Conservation (phyloP, 2,113 vertebrate genomes). For the Tragelaphus imberbis region DNA sequence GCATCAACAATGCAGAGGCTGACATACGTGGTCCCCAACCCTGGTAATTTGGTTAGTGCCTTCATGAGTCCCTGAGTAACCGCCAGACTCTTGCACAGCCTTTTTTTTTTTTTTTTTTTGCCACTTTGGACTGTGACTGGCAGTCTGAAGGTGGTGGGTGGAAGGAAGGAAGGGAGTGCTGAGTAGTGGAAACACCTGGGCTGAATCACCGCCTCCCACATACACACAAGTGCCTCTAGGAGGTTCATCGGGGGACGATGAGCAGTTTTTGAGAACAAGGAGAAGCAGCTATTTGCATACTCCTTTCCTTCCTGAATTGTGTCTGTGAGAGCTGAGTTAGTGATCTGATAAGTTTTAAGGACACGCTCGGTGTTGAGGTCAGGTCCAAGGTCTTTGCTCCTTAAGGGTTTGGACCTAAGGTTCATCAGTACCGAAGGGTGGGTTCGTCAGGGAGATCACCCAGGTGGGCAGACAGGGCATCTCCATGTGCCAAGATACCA, state of each 20-base stretch:
- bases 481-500: rapidly evolving
- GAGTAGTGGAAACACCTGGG: not conserved
- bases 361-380: not conserved
- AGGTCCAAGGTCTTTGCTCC: not conserved
- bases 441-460: not conserved
- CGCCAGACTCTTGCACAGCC: not conserved
- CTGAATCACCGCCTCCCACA: not conserved
- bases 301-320: slow-evolving; percentile 8
- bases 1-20: rapidly evolving
- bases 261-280: not conserved
- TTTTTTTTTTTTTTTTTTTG: not conserved
- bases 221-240: not conserved
- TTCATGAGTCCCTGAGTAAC: not conserved
- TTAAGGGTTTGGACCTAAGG: not conserved
- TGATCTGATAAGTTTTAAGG: not conserved
- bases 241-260: not conserved
- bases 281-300: not conserved
- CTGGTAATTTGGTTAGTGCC: not conserved
- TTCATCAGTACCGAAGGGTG: not conserved
- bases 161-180: not conserved
- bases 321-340: not conserved
- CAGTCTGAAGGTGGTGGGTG: not conserved
- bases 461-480: rapidly evolving
- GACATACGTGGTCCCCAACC: not conserved
- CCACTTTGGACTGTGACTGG: not conserved